These are phyloP conservation scores for Drosophila ohnishii DNA, from an alignment of 1,140 invertebrate species.

Conservation along the genomic window DNA sequence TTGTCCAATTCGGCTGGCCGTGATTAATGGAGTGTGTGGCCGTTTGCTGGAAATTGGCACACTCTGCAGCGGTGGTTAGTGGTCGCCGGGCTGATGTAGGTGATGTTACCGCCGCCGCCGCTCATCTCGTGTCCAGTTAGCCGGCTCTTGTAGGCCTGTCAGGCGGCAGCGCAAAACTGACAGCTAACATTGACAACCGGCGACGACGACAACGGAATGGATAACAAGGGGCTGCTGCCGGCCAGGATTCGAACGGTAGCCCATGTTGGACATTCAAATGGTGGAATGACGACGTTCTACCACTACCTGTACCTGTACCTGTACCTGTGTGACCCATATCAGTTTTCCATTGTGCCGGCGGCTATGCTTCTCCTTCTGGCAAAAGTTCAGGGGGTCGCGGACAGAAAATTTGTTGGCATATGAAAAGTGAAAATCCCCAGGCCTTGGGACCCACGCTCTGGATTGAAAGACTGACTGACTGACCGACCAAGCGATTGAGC, in stretches of 20 bases:
- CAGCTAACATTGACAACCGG: conserved; percentile 76
- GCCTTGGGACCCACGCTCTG: conserved; percentile 46
- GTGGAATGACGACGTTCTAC: conserved; percentile 61
- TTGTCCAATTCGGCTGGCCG: conserved; percentile 54
- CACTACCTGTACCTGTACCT: conserved; percentile 31
- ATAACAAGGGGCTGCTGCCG: conserved; percentile 37
- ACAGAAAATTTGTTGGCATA: conserved; percentile 50
- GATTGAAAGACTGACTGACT: conserved; percentile 43
- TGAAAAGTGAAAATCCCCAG: conserved; percentile 67
- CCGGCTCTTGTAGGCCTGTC: conserved; percentile 72
- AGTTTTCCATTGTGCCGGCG: conserved; percentile 35
- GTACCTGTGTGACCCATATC: conserved; percentile 44
- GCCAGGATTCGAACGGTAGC: conserved; percentile 58
- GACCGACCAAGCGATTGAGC: conserved; percentile 48
- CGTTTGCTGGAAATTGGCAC: conserved; percentile 62
- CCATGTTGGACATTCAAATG: conserved; percentile 74
- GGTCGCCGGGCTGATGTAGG: conserved; percentile 28
- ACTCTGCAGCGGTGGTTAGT: conserved; percentile 24
- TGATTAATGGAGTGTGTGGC: conserved; percentile 70
- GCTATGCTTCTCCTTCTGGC: conserved; percentile 2
- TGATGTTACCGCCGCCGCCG: conserved; percentile 48
- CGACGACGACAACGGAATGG: conserved; percentile 43
- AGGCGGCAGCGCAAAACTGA: conserved; percentile 72
- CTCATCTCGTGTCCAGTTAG: conserved; percentile 70
- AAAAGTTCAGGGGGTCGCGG: conserved; percentile 65